phyloP scores from a whole-genome alignment of 2,113 vertebrate species.

The Oxyruncus cristatus region DNA sequence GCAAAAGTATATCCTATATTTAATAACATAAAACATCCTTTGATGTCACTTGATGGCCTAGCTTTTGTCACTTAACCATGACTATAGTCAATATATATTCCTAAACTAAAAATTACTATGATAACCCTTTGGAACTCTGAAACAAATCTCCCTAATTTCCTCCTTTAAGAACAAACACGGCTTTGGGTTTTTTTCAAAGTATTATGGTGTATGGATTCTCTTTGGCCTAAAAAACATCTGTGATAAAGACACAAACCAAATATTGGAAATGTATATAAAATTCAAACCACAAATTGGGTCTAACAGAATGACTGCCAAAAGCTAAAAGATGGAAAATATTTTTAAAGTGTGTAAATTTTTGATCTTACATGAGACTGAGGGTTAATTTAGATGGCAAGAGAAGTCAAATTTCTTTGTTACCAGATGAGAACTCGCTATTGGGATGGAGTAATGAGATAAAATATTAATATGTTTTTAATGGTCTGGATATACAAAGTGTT shows the following conservation, averaged over 20 bases:
- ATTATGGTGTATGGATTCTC: not conserved
- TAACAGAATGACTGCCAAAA: not conserved
- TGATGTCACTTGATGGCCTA: not conserved
- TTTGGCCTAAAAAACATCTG: not conserved
- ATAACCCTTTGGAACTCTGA: not conserved
- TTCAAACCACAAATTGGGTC: not conserved
- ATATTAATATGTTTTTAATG: conserved; percentile 15
- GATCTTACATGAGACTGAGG: not conserved
- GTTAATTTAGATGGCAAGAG: not conserved
- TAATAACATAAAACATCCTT: not conserved
- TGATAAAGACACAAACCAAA: not conserved
- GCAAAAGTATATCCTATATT: not conserved
- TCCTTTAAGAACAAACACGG: not conserved
- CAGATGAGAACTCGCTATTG: not conserved
- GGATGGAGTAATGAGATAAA: not conserved
- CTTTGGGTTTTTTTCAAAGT: not conserved
- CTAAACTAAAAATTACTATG: not conserved
- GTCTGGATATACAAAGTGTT: not conserved
- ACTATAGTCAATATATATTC: not conserved
- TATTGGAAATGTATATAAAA: not conserved
- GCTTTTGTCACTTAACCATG: not conserved
- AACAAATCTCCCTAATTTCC: not conserved
- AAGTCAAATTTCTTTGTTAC: not conserved
- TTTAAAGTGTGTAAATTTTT: not conserved
- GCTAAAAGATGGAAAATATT: not conserved